Percentiles rank a stretch among this genome's conserved stretches.
Conservation (phyloP, 2,797 vertebrate species). For the Numenius phaeopus region DNA sequence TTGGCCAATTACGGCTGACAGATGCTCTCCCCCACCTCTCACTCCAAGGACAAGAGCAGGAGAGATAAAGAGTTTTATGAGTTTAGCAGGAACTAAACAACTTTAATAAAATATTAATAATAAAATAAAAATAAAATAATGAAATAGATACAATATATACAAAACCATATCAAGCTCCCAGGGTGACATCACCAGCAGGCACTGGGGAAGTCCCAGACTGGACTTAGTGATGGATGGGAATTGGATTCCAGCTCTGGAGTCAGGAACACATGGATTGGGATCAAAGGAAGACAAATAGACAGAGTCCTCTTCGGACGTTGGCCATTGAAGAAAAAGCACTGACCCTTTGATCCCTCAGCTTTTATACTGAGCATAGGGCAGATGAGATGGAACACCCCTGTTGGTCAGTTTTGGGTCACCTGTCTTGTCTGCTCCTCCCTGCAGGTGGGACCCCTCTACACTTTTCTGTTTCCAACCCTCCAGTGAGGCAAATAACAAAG, state of each 20-base stretch:
- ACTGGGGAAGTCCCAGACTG: not conserved
- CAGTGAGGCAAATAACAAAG: too few species aligned
- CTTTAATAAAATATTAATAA: not conserved
- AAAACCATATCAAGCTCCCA: not conserved
- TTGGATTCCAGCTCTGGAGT: not conserved
- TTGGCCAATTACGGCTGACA: not conserved
- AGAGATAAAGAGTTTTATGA: not conserved
- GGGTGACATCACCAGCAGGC: not conserved
- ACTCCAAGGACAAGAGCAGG: not conserved
- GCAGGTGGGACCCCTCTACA: too few species aligned
- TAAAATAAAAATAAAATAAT: not conserved
- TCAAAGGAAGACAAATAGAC: too few species aligned
- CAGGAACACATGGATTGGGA: too few species aligned
- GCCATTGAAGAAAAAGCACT: too few species aligned
- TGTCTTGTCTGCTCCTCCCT: too few species aligned
- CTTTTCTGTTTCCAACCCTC: too few species aligned
- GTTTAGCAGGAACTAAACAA: not conserved
- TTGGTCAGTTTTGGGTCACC: too few species aligned
- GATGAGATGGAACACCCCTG: too few species aligned
- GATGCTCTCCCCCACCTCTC: not conserved
- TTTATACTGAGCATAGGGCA: too few species aligned
- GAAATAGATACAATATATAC: not conserved
- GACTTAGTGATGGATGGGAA: not conserved
- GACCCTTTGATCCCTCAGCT: too few species aligned
- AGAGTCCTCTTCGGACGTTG: too few species aligned